phyloP scores from a whole-genome alignment of 2,113 vertebrate species.

The Loxodonta africana region DNA sequence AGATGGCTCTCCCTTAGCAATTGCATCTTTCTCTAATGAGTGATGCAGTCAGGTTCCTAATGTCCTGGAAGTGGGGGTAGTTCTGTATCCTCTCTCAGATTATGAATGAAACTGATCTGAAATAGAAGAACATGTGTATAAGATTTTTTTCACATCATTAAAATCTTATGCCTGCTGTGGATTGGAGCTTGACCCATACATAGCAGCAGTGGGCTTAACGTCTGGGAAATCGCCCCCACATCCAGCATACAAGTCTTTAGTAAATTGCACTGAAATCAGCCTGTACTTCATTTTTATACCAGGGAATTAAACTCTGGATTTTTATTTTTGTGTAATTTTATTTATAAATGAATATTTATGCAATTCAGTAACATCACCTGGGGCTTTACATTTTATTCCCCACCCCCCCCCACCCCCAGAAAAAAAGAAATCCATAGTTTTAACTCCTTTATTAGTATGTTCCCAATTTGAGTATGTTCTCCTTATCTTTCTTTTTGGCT shows the following conservation, averaged over 20 bases:
- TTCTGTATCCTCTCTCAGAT: neutral
- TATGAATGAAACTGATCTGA: neutral
- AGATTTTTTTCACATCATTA: neutral
- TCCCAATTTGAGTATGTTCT: neutral
- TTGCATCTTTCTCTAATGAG: neutral
- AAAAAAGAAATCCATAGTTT: conserved; percentile 66
- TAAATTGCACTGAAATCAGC: neutral
- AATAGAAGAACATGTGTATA: neutral
- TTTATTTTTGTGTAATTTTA: neutral
- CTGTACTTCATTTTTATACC: neutral
- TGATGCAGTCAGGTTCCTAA: conserved; percentile 37
- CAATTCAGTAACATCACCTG: neutral
- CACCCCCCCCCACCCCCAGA: conserved; percentile 17
- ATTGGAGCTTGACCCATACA: neutral
- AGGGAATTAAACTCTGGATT: conserved; percentile 24
- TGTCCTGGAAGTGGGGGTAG: neutral
- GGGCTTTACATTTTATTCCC: conserved; percentile 6
- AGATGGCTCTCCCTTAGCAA: neutral
- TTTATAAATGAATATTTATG: neutral
- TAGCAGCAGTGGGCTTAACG: neutral
- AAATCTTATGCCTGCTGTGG: neutral
- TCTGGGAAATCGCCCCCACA: neutral
- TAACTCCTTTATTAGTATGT: conserved; percentile 52
- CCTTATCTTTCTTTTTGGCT: conserved; percentile 12
- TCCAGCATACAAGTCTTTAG: neutral